Evolutionary conservation across 2,797 vertebrate species (phyloP).

Genomic region (Eupleurogrammus muticus): DNA sequence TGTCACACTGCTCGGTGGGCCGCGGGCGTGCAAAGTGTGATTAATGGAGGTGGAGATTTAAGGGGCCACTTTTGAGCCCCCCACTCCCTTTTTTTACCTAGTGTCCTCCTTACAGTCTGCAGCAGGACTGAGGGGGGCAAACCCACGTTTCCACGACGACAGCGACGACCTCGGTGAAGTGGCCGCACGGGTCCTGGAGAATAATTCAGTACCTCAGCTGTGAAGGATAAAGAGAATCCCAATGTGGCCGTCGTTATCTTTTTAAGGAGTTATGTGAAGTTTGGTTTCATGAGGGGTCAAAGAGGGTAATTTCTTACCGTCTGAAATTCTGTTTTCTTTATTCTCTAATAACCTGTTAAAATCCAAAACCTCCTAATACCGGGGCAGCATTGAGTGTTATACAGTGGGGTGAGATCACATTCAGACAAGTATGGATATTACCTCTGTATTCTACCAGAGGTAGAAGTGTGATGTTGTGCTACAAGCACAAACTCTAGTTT

Average conservation of each 20-base stretch:
- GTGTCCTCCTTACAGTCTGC: conserved; percentile 53
- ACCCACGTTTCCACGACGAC: conserved; percentile 57
- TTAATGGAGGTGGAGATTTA: conserved; percentile 84
- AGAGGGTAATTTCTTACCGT: neutral
- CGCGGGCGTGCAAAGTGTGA: conserved; percentile 82
- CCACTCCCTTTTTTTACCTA: conserved; percentile 55
- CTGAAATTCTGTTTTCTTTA: conserved; percentile 1
- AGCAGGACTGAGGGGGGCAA: conserved; percentile 45
- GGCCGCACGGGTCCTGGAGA: conserved; percentile 60
- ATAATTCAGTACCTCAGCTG: conserved; percentile 59
- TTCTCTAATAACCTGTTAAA: neutral
- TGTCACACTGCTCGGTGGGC: conserved; percentile 78
- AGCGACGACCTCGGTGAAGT: conserved; percentile 63
- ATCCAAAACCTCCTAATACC: too few species aligned
- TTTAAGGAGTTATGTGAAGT: conserved; percentile 14
- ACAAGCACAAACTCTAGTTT: too few species aligned
- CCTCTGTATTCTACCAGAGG: neutral
- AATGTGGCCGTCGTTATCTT: conserved; percentile 24
- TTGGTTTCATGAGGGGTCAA: conserved; percentile 7
- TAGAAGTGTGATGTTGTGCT: neutral
- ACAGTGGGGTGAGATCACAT: too few species aligned
- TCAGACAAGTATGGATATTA: neutral
- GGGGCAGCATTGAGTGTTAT: too few species aligned
- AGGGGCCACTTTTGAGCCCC: conserved; percentile 70
- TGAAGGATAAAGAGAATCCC: conserved; percentile 18